A percentile compares a stretch with the other conserved stretches of the same genome.
Evolutionary conservation across 2,113 vertebrate species (phyloP).

Genomic region (Lampris megalopsis): DNA sequence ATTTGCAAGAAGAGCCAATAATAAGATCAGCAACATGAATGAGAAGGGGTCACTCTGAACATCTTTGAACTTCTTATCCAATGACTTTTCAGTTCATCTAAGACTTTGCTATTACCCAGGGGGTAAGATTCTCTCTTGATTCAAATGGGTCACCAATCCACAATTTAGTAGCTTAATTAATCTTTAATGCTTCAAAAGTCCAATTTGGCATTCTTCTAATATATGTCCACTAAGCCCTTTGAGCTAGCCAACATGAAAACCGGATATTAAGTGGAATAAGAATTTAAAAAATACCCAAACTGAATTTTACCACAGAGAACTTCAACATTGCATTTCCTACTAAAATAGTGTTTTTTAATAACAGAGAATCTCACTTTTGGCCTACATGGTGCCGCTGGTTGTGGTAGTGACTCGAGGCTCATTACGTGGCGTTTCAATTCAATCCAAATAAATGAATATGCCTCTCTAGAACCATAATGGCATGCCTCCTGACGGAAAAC

Average conservation of each 20-base stretch:
- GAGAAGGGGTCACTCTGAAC: too few relatives aligned
- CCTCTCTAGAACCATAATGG: slow-evolving; percentile 53
- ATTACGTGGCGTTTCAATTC: slow-evolving; percentile 51
- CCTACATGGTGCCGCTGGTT: slow-evolving; percentile 15
- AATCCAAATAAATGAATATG: slow-evolving; percentile 49
- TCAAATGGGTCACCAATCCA: too few relatives aligned
- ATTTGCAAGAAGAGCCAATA: too few relatives aligned
- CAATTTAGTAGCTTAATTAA: too few relatives aligned
- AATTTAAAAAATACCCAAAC: slow-evolving; percentile 24
- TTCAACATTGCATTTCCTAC: slow-evolving; percentile 27
- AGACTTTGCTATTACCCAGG: too few relatives aligned
- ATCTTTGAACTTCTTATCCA: too few relatives aligned
- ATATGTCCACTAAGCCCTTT: not conserved
- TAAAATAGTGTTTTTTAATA: slow-evolving; percentile 40
- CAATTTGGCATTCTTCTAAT: too few relatives aligned
- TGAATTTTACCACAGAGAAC: slow-evolving; percentile 22
- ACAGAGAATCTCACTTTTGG: slow-evolving; percentile 38
- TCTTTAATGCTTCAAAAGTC: too few relatives aligned
- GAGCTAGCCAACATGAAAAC: not conserved
- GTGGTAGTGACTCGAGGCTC: slow-evolving; percentile 40
- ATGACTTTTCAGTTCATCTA: too few relatives aligned
- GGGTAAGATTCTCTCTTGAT: too few relatives aligned
- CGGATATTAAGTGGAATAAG: slow-evolving; percentile 12
- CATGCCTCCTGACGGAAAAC: slow-evolving; percentile 45
- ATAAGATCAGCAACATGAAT: too few relatives aligned